These are phyloP conservation scores for Lanius ludovicianus DNA, from an alignment of 2,113 vertebrate genomes.

Conservation along the genomic window DNA sequence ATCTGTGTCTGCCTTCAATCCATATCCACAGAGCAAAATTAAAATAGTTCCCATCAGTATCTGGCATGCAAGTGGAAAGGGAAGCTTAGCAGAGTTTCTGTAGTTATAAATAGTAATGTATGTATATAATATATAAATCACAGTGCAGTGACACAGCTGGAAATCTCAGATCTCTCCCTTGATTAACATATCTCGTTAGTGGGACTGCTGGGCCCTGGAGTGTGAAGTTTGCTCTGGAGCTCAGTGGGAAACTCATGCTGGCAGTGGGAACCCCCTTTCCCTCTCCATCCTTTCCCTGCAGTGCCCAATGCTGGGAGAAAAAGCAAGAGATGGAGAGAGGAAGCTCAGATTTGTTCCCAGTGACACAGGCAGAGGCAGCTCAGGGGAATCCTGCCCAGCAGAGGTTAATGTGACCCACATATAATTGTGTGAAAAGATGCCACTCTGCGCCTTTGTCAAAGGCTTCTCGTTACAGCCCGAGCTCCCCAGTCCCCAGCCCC, in stretches of 20 bases:
- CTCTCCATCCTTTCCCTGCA: not conserved
- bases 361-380: conserved; percentile 12
- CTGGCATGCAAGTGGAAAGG: not conserved
- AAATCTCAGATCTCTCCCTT: not conserved
- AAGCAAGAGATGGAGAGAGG: not conserved
- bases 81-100: not conserved
- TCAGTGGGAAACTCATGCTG: not conserved
- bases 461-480: conserved; percentile 50
- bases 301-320: not conserved
- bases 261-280: not conserved
- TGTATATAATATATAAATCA: not conserved
- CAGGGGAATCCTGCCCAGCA: conserved; percentile 59
- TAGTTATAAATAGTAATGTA: not conserved
- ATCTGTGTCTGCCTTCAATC: not conserved
- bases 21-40: not conserved
- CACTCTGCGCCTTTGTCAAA: conserved; percentile 71
- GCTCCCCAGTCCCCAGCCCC: conserved; percentile 59
- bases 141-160: not conserved
- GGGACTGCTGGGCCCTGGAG: not conserved
- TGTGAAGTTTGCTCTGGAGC: not conserved
- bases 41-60: not conserved
- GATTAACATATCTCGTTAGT: not conserved
- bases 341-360: not conserved
- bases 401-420: conserved; percentile 77
- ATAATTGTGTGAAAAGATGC: conserved; percentile 74